Evolutionary conservation across 2,113 vertebrate species (phyloP).

Genomic region (Gymnarchus niloticus): DNA sequence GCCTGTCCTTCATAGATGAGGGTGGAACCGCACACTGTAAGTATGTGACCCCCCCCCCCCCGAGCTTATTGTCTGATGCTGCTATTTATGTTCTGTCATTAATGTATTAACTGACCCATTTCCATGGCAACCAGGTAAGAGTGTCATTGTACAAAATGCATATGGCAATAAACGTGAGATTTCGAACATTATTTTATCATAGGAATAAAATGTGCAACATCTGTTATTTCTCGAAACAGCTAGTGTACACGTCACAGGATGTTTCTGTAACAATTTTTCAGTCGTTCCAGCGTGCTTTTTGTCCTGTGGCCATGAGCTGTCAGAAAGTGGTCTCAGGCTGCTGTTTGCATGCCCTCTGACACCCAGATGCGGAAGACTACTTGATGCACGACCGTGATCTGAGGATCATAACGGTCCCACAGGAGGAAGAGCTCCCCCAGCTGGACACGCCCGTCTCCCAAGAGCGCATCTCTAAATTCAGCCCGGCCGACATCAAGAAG

Average conservation of each 20-base stretch:
- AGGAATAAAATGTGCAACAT: neutral
- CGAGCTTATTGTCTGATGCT: neutral
- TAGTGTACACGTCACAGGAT: neutral
- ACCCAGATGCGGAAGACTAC: slow-evolving; percentile 20
- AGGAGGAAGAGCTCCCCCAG: slow-evolving; percentile 23
- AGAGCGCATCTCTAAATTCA: slow-evolving; percentile 20
- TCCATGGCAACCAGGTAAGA: too few species aligned
- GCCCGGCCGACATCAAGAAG: slow-evolving; percentile 21
- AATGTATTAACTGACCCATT: too few species aligned
- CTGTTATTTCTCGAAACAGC: neutral
- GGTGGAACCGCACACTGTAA: slow-evolving; percentile 24
- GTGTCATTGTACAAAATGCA: neutral
- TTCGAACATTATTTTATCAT: neutral
- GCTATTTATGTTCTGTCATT: too few species aligned
- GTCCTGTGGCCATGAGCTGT: neutral
- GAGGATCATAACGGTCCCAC: slow-evolving; percentile 22
- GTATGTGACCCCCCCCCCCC: neutral
- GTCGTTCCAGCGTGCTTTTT: neutral
- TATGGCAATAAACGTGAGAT: neutral
- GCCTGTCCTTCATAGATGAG: slow-evolving; percentile 22
- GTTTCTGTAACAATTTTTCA: neutral
- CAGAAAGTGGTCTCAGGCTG: neutral
- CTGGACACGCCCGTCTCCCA: neutral
- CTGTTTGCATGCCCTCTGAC: too few species aligned
- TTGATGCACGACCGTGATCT: slow-evolving; percentile 24